Evolutionary conservation across 2,888 invertebrate genomes (phyloP).

Genomic region (Ferdinandea cuprea): DNA sequence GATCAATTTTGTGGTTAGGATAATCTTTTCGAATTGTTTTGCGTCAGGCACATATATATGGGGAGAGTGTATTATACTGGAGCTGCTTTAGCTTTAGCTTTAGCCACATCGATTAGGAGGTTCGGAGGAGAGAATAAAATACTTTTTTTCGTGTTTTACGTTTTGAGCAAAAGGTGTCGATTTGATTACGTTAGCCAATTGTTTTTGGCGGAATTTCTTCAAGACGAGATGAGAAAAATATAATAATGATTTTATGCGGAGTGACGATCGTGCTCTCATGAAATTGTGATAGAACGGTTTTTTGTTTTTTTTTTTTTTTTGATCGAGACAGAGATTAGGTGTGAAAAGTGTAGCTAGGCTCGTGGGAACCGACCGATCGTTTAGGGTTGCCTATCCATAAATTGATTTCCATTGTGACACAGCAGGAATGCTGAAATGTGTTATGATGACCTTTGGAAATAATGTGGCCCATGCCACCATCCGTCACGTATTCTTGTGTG

Average conservation of each 20-base stretch:
- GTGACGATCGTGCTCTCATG: conserved; percentile 59
- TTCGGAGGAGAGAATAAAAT: conserved; percentile 4
- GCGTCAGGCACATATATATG: too few relatives aligned
- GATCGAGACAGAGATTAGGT: conserved; percentile 51
- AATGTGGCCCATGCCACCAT: neutral
- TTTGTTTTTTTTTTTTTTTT: conserved; percentile 38
- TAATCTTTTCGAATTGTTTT: conserved; percentile 65
- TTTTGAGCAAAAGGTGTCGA: conserved; percentile 68
- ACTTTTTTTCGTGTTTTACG: too few relatives aligned
- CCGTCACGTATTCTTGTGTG: conserved; percentile 30
- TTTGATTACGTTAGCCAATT: conserved; percentile 73
- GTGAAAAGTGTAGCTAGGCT: conserved; percentile 64
- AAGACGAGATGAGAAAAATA: conserved; percentile 12
- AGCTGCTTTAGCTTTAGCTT: conserved; percentile 27
- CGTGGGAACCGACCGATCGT: conserved; percentile 61
- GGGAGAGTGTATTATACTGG: too few relatives aligned
- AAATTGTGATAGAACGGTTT: conserved; percentile 42
- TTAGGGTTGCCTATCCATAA: too few relatives aligned
- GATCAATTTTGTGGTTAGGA: conserved; percentile 74
- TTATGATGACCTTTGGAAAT: too few relatives aligned
- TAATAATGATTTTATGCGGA: conserved; percentile 62
- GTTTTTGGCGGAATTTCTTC: conserved; percentile 64
- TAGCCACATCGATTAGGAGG: conserved; percentile 60
- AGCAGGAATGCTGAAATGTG: neutral
- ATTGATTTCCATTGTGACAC: neutral